Percentiles rank a stretch among this genome's conserved stretches.
phyloP scores from a whole-genome alignment of 2,113 vertebrate species.

The Ochotona princeps region DNA sequence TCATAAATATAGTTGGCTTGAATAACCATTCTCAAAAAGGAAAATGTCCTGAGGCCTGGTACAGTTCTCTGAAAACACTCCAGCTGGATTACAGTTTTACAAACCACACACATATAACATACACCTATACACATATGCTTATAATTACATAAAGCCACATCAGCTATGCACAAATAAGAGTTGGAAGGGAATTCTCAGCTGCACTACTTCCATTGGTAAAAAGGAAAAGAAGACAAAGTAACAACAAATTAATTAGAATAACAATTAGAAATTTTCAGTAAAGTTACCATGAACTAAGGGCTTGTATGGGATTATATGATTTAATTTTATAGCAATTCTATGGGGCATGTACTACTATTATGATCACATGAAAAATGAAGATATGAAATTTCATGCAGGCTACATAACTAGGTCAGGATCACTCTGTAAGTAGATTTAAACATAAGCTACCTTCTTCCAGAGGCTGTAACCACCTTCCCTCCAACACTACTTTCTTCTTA shows the following conservation, averaged over 20 bases:
- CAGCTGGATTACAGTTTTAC: not conserved
- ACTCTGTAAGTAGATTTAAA: not conserved
- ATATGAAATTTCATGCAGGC: not conserved
- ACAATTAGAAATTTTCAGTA: slow-evolving; percentile 2
- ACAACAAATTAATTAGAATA: not conserved
- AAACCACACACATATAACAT: not conserved
- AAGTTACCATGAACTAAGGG: not conserved
- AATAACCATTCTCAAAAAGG: not conserved
- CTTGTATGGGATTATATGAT: not conserved
- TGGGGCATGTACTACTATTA: not conserved
- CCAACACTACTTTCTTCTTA: not conserved
- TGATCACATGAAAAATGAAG: not conserved
- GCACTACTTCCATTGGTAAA: not conserved
- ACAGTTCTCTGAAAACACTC: slow-evolving; percentile 1
- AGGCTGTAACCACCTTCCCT: not conserved
- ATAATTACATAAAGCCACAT: not conserved
- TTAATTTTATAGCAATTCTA: not conserved
- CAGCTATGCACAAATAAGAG: not conserved
- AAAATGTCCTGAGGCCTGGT: not conserved
- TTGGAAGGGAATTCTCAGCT: not conserved
- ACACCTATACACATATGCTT: not conserved
- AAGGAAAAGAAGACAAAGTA: not conserved
- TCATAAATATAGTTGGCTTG: not conserved
- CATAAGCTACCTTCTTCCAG: not conserved
- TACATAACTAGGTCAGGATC: not conserved